Evolutionary conservation across 2,113 vertebrate genomes (phyloP).

Genomic region (Grammomys surdaster): DNA sequence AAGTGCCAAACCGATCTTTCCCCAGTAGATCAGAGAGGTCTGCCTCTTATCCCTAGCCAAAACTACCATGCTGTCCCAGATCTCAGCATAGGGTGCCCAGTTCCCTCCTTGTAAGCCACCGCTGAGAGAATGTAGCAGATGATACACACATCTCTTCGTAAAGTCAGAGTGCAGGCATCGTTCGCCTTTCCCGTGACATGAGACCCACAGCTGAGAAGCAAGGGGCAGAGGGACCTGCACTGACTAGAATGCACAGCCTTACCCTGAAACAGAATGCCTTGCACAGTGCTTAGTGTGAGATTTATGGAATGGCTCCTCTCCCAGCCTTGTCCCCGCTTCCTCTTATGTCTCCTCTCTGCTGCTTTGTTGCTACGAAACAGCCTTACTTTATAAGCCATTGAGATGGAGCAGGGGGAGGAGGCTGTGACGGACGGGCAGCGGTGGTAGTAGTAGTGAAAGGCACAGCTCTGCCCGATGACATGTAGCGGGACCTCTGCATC

Average conservation of each 20-base stretch:
- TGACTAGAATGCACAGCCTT: constrained; percentile 68
- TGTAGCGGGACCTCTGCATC: constrained; percentile 89
- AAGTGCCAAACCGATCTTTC: constrained; percentile 26
- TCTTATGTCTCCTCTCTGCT: constrained; percentile 67
- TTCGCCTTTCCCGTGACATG: constrained; percentile 37
- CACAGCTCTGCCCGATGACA: constrained; percentile 87
- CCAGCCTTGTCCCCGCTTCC: background rate
- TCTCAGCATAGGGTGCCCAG: background rate
- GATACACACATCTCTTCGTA: background rate
- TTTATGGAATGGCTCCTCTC: constrained; percentile 76
- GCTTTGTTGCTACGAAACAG: constrained; percentile 84
- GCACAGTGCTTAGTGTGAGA: constrained; percentile 65
- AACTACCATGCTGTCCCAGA: background rate
- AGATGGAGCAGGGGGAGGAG: constrained; percentile 80
- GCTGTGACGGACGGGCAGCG: constrained; percentile 69
- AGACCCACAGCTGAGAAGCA: background rate
- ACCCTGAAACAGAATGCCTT: constrained; percentile 75
- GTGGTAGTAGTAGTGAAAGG: constrained; percentile 82
- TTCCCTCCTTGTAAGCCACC: constrained; percentile 6
- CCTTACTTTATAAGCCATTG: constrained; percentile 81
- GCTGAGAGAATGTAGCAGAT: background rate
- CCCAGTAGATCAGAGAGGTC: background rate
- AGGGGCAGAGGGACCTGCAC: constrained; percentile 6
- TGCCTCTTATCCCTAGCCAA: background rate
- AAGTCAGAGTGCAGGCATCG: constrained; percentile 22